phyloP scores from a whole-genome alignment of 2,797 vertebrate genomes.

The Syngnathus rostellatus region DNA sequence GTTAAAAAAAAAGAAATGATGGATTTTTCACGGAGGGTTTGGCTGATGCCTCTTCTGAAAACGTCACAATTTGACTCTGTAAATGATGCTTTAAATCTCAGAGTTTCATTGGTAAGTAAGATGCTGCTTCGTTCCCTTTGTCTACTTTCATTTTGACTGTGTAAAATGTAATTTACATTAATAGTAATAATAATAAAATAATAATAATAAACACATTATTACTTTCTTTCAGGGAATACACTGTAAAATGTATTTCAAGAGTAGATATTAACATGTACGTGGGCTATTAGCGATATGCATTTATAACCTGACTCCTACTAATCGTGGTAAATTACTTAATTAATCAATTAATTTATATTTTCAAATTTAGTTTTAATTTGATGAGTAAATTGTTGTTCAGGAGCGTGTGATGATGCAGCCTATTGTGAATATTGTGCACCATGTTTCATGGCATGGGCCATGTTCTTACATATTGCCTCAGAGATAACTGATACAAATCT shows the following conservation, averaged over 20 bases:
- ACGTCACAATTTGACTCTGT: constrained; percentile 43
- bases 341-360: not conserved
- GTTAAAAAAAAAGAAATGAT: constrained; percentile 39
- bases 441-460: not conserved
- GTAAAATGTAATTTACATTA: not conserved
- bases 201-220: not conserved
- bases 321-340: not conserved
- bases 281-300: not conserved
- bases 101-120: constrained; percentile 67
- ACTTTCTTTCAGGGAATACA: not conserved
- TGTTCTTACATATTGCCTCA: not conserved
- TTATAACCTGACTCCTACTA: not conserved
- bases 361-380: not conserved
- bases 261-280: not conserved
- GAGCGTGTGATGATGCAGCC: not conserved
- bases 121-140: not conserved
- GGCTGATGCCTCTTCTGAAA: constrained; percentile 38
- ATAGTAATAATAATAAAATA: not conserved
- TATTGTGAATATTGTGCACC: not conserved
- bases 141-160: not conserved
- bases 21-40: constrained; percentile 50
- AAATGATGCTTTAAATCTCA: constrained; percentile 58
- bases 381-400: not conserved
- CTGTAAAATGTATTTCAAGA: not conserved
- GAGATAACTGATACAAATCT: not conserved